Conservation (phyloP, 1,140 invertebrate genomes). For the Atopsyche davidsoni region DNA sequence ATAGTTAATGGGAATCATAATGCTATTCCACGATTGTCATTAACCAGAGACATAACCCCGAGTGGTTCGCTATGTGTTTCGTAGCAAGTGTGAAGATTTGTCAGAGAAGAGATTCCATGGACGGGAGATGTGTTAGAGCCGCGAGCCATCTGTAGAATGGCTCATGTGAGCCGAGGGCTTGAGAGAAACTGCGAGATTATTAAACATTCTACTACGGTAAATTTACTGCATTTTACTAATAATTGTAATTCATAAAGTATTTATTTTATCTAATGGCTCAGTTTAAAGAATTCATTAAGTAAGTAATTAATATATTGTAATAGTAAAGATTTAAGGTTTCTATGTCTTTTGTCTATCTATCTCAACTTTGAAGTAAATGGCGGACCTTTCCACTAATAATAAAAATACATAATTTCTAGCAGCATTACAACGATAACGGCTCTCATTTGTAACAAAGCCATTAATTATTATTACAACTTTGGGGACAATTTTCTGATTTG, state of each 20-base stretch:
- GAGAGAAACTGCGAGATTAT: constrained; percentile 13
- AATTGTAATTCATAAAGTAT: constrained; percentile 22
- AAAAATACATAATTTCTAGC: constrained; percentile 16
- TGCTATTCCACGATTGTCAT: constrained; percentile 2
- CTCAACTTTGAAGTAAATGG: constrained; percentile 20
- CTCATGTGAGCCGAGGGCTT: constrained; percentile 1
- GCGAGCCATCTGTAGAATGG: constrained; percentile 4
- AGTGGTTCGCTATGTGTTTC: not conserved
- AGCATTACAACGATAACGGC: constrained; percentile 17
- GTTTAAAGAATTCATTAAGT: constrained; percentile 25
- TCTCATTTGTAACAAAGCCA: constrained; percentile 14
- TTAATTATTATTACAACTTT: constrained; percentile 16
- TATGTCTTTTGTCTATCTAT: constrained; percentile 21
- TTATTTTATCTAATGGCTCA: constrained; percentile 28
- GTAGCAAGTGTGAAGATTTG: not conserved
- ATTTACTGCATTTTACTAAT: constrained; percentile 23
- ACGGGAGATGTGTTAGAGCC: constrained; percentile 9
- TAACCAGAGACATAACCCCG: not conserved
- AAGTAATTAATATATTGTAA: constrained; percentile 23
- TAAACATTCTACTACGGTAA: constrained; percentile 19
- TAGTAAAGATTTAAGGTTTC: constrained; percentile 20
- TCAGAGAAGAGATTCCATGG: constrained; percentile 5
- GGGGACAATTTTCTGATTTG: constrained; percentile 15
- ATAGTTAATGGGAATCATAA: not conserved
- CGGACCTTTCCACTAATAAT: constrained; percentile 16